Evolutionary conservation across 1,140 invertebrate genomes (phyloP), one percentile per base, ranked within the genome.

Genomic region (Aphelinus certus): DNA sequence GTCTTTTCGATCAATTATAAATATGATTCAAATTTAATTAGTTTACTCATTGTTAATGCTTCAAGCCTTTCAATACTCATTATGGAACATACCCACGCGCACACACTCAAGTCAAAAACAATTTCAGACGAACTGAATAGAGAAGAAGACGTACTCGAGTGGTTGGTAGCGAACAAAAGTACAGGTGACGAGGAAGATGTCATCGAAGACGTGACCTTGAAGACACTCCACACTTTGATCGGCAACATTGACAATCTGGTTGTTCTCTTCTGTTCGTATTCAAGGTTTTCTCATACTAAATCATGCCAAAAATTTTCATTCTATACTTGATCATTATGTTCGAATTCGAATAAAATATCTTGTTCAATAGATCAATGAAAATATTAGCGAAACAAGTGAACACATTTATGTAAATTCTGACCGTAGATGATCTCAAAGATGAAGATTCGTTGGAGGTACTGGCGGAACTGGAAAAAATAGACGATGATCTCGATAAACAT

Each of bases 121-220:
- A n/a, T 62, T 89, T 51, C 83, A 97, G 96, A 94, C 86, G 96
- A 97, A 89, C 85, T 98, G 73, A 95, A 93, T 73, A 92, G 91
- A 80, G 96, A 97, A 87, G 95, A 97, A 86, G 95, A 97, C 86
- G 96, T 98, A 4, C 88, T 98, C 79, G 95, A 97, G 86, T 97
- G 96, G 96, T 88, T 97, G 81, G 94, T 97, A 69, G 92, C 94
- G 77, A 96, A 96, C 86, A 96, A 97, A 87, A 96, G 94, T 60
- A 96, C 94, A 62, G 96, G 95, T 68, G 95, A 96, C 83, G 96
- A 97, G 83, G 95, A 96, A 82, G 96, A 97, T 83, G 93, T 96
- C 65, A 97, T 98, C 79, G 96, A 98, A 89, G 95, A 97, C 84
- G 96, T 98, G 9, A 96, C 95, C 0, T 91, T 93, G 2, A 96